Evolutionary conservation across 2,888 invertebrate genomes (phyloP), one percentile per base, ranked within the genome.

Genomic region (Pyrgus malvae): DNA sequence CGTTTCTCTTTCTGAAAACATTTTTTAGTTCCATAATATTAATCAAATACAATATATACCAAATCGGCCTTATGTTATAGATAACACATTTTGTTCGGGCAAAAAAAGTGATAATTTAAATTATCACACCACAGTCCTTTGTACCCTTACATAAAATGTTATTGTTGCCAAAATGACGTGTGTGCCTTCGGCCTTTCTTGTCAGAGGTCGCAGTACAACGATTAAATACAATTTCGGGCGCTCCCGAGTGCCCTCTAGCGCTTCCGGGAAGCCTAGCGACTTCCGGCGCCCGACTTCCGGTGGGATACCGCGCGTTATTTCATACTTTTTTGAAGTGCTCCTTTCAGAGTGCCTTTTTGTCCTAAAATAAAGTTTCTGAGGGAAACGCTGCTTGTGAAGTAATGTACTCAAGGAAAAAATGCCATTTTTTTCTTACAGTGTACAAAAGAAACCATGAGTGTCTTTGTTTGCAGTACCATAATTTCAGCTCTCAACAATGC

Each of bases 251-350:
- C 83, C 81, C 86, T 88, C 79, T 72, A 78, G 79, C 76, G 70
- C 76, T 77, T 89, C 89, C 89, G 86, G 87, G 83, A 83, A 83
- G 84, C 81, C 83, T 78, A 80, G 78, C 75, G 80, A 83, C 86
- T 82, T 86, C 86, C 87, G 83, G 75, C 75, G 67, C 75, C 72
- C 76, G 67, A 72, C 80, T 81, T 89, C 88, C 89, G 80, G 78
- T 79, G 77, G 79, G 80, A 82, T 80, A 77, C 83, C 76, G 76
- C 69, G 69, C 72, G 74, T 80, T 81, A 77, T 82, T 82, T 78
- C 77, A 73, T 77, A 79, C 78, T 80, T 81, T 72, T 83, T 78
- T 77, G 76, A 78, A 83, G 81, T 78, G 76, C 67, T 71, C 70
- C 80, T 77, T 69, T 59, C 64, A 62, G 69, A 74, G 77, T 60